Conservation (phyloP, 2,113 vertebrate genomes). For the Charadrius vociferus region DNA sequence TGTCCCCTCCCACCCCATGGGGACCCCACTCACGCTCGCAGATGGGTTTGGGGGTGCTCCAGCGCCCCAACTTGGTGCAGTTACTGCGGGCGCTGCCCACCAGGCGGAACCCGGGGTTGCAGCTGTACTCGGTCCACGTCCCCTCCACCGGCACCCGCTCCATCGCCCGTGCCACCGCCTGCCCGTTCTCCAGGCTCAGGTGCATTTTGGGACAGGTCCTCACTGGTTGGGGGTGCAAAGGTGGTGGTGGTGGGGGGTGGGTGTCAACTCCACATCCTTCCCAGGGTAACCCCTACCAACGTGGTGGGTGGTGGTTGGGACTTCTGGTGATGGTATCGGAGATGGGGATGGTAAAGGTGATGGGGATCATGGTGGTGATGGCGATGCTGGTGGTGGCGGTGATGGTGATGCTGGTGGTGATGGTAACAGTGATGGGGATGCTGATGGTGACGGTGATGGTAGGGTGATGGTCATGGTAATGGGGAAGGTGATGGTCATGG, state of each 20-base stretch:
- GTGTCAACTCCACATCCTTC: background rate
- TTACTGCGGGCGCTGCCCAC: slow-evolving; percentile 84
- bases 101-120: slow-evolving; percentile 87
- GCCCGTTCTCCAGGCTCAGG: slow-evolving; percentile 91
- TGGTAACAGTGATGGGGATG: too few species aligned
- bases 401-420: too few species aligned
- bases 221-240: slow-evolving; percentile 71
- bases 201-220: slow-evolving; percentile 87
- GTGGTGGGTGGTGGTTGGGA: background rate
- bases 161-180: slow-evolving; percentile 75
- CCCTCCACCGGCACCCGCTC: slow-evolving; percentile 85
- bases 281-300: background rate
- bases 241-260: too few species aligned
- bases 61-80: slow-evolving; percentile 89
- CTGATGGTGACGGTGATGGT: background rate
- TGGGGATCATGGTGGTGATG: too few species aligned
- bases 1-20: background rate
- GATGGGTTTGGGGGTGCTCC: slow-evolving; percentile 88
- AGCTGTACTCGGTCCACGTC: slow-evolving; percentile 85
- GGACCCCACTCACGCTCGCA: slow-evolving; percentile 83
- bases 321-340: too few species aligned
- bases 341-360: too few species aligned
- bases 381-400: too few species aligned
- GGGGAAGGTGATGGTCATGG: background rate
- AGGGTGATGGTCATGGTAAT: too few species aligned